These are phyloP conservation scores for Andrena flavipes DNA, from an alignment of 2,888 invertebrate genomes.

Conservation along the genomic window DNA sequence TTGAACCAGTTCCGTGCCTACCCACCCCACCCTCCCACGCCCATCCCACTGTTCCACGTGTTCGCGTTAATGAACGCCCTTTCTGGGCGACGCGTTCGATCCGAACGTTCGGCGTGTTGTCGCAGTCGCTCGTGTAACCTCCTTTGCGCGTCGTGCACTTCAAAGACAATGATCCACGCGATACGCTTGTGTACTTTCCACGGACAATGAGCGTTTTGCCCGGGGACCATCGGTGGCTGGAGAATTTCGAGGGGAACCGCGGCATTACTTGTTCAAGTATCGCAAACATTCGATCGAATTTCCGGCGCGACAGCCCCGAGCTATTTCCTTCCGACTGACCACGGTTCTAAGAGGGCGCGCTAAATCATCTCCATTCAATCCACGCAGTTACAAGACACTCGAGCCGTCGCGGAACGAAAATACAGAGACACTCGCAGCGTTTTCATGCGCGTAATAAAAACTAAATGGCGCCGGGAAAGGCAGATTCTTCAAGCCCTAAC, in stretches of 20 bases:
- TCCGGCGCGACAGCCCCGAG: too few species aligned
- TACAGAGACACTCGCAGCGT: too few species aligned
- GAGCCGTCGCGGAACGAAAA: too few species aligned
- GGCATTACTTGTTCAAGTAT: too few species aligned
- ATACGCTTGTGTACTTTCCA: not conserved
- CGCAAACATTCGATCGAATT: too few species aligned
- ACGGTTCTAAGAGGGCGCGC: too few species aligned
- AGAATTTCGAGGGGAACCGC: not conserved
- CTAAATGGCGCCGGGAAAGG: not conserved
- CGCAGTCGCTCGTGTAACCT: not conserved
- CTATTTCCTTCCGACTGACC: too few species aligned
- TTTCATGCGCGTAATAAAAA: not conserved
- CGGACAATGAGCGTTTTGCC: not conserved
- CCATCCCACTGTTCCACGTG: constrained; percentile 19
- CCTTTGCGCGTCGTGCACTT: constrained; percentile 8
- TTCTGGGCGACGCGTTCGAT: constrained; percentile 5
- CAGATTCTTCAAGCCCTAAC: constrained; percentile 38
- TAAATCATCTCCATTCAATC: too few species aligned
- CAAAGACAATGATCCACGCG: constrained; percentile 1
- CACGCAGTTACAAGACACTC: too few species aligned
- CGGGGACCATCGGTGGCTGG: not conserved
- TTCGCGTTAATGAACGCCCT: constrained; percentile 30
- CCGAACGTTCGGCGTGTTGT: constrained; percentile 28
- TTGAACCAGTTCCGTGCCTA: constrained; percentile 45
- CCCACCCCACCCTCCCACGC: too few species aligned